These are phyloP conservation scores for rabbit (Oryctolagus cuniculus) DNA, from an alignment of 2,113 vertebrate genomes.

Conservation along the genomic window mOryCun1.1 NC_091448.1:52959001-52959500, in stretches of 20 bases:
- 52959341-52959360: background rate
- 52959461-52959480: background rate
- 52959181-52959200: accelerated
- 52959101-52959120: background rate
- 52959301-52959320: background rate
- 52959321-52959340: background rate
- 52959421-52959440: background rate
- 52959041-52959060: background rate
- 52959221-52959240: too few relatives aligned
- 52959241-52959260: accelerated
- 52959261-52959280: too few relatives aligned
- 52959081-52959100: background rate
- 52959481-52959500: background rate
- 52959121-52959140: background rate
- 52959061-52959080: background rate
- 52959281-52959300: background rate
- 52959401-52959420: background rate
- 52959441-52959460: background rate
- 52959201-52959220: background rate
- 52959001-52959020: background rate
- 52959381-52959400: background rate
- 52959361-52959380: background rate
- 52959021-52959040: background rate
- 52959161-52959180: background rate
- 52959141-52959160: background rate